Evolutionary conservation across 2,113 vertebrate genomes (phyloP).

Genomic region (Trochalopteron elliotii): DNA sequence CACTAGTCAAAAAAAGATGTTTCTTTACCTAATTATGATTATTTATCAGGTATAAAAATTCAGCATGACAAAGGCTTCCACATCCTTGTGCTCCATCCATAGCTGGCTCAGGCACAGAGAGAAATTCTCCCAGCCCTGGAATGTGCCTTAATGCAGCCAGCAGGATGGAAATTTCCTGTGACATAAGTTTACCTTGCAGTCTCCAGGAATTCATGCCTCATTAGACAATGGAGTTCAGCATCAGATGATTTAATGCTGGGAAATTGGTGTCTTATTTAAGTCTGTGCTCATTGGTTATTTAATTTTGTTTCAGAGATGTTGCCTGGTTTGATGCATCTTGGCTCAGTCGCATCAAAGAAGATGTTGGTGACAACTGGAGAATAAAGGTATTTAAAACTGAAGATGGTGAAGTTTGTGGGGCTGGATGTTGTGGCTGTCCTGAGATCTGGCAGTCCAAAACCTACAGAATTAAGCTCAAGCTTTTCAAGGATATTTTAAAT

Average conservation of each 20-base stretch:
- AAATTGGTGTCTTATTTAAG: not conserved
- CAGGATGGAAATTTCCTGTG: not conserved
- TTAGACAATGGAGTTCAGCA: not conserved
- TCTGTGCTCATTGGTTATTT: not conserved
- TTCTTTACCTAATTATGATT: not conserved
- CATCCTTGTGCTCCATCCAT: not conserved
- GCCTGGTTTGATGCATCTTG: conserved; percentile 89
- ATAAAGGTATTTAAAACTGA: conserved; percentile 85
- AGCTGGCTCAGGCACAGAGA: not conserved
- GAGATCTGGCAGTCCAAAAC: not conserved
- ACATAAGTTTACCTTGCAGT: not conserved
- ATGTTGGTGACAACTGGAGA: conserved; percentile 92
- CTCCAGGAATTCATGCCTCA: not conserved
- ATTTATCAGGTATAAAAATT: not conserved
- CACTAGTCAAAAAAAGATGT: not conserved
- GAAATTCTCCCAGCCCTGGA: not conserved
- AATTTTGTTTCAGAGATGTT: conserved; percentile 82
- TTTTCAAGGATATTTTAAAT: not conserved
- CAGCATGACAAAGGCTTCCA: not conserved
- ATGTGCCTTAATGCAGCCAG: not conserved
- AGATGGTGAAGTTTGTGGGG: not conserved
- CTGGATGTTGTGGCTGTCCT: not conserved
- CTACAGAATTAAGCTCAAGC: not conserved
- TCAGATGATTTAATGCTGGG: not conserved
- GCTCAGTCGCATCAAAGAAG: conserved; percentile 91